Percentiles rank a stretch among this genome's conserved stretches.
Evolutionary conservation across 2,113 vertebrate species (phyloP).

Genomic region (Xiphophorus hellerii): DNA sequence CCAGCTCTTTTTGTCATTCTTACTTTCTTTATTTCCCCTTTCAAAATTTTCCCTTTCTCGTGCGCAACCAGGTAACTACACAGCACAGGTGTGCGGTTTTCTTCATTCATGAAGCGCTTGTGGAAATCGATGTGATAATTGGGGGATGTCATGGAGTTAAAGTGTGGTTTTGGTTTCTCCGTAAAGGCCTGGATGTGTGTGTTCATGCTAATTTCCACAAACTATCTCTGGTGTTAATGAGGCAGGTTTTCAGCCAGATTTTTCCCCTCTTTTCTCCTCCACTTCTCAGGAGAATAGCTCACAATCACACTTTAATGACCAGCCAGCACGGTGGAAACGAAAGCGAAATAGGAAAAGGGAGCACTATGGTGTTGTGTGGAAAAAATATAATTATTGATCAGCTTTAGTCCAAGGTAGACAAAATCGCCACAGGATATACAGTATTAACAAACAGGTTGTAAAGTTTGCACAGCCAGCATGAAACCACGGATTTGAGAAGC

Average conservation of each 20-base stretch:
- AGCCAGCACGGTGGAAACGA: slow-evolving; percentile 43
- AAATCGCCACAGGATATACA: slow-evolving; percentile 18
- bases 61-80: slow-evolving; percentile 12
- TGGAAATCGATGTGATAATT: slow-evolving; percentile 40
- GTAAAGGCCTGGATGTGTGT: slow-evolving; percentile 8
- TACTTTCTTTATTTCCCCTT: slow-evolving; percentile 21
- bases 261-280: neutral
- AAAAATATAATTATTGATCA: slow-evolving; percentile 54
- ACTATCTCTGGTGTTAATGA: slow-evolving; percentile 54
- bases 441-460: slow-evolving; percentile 19
- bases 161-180: neutral
- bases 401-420: slow-evolving; percentile 7
- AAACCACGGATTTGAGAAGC: slow-evolving; percentile 13
- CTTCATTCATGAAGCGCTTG: slow-evolving; percentile 22
- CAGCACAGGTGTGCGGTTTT: slow-evolving; percentile 23
- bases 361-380: slow-evolving; percentile 8
- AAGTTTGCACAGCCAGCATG: slow-evolving; percentile 8
- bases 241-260: slow-evolving; percentile 23
- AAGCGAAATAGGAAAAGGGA: slow-evolving; percentile 24
- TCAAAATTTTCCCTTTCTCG: slow-evolving; percentile 24
- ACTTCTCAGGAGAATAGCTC: slow-evolving; percentile 48
- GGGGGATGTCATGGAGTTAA: slow-evolving; percentile 24
- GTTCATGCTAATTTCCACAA: slow-evolving; percentile 37
- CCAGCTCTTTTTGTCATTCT: slow-evolving; percentile 40
- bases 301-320: slow-evolving; percentile 59